These are phyloP conservation scores for Sphaeramia orbicularis DNA, from an alignment of 2,797 vertebrate genomes.

Conservation along the genomic window DNA sequence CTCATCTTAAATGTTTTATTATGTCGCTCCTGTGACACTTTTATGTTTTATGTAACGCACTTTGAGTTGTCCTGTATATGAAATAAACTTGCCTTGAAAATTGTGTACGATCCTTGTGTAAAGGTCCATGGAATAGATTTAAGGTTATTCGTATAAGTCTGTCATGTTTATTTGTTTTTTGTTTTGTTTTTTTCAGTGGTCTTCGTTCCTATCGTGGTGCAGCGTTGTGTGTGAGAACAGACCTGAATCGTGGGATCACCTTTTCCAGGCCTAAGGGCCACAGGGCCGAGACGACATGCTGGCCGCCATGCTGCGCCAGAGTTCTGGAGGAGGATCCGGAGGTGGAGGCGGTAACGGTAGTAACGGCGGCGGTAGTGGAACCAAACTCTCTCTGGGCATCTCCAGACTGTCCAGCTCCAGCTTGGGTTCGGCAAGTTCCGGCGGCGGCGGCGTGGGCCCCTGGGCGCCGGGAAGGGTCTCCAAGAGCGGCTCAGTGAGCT, in stretches of 20 bases:
- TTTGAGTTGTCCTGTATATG: too few species aligned
- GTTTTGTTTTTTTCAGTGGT: conserved; percentile 48
- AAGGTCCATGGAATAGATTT: too few species aligned
- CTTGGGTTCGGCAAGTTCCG: conserved; percentile 29
- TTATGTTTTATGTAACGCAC: too few species aligned
- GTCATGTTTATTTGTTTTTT: not conserved
- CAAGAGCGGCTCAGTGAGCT: conserved; percentile 85
- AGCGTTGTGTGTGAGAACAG: conserved; percentile 63
- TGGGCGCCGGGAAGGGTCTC: conserved; percentile 84
- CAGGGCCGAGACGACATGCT: conserved; percentile 66
- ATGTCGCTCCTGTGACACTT: too few species aligned
- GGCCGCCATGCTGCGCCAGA: conserved; percentile 88
- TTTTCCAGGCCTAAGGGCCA: conserved; percentile 56
- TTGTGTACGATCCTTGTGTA: too few species aligned
- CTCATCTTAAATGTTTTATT: too few species aligned
- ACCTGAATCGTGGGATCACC: conserved; percentile 33
- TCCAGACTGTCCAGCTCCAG: conserved; percentile 87
- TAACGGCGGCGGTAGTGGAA: conserved; percentile 65
- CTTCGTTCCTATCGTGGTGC: conserved; percentile 55
- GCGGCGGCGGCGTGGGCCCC: conserved; percentile 2
- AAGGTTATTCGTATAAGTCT: not conserved
- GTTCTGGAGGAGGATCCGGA: conserved; percentile 76
- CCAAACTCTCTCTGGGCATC: conserved; percentile 88
- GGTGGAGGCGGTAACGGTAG: conserved; percentile 66
- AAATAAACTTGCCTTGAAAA: too few species aligned